Evolutionary conservation across 2,888 invertebrate species (phyloP), one percentile per base, ranked within the genome.

Genomic region (Lymantria monacha): DNA sequence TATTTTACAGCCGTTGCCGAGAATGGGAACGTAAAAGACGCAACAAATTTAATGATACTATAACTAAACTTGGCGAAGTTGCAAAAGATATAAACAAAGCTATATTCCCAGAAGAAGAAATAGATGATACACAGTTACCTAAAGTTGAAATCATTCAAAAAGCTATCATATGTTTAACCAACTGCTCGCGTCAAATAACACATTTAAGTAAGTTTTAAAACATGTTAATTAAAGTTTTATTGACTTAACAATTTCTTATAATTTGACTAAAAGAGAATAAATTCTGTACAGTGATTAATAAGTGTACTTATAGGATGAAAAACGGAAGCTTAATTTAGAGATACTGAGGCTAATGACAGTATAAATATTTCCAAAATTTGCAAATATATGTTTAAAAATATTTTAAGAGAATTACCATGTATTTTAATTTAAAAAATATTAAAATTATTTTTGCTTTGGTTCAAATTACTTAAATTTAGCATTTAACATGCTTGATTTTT

Each of bases 1-100:
- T 7, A 30, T 42, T 43, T 82, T 85, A 48, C 70, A 94, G 94
- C 74, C 93, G 93, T 71, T 93, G 93, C 61, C 92, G 93, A 70
- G 93, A 93, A 87, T 95, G 95, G 95, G 95, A 95, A 84, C 92
- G 94, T 70, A 93, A 93, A 70, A 89, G 95, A 71, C 88, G 95
- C 69, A 92, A 93, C 66, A 93, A 94, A 76, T 92, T 95, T 72
- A 95, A 94, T 68, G 87, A 89, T 53, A 89, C 91, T 9, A 79
- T 90, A 46, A 59, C 69, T 11, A 84, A 83, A 67, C 75, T 91
- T 10, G 87, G 88, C 44, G 85, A 87, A 59, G 63, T 86, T 47
- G 84, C 89, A 0, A 87, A 79, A 63, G 63, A 73, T 41, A 72
- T 87, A 42, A 72, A 70, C 51, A 84, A 78, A 62, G 65, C 72